Conservation (phyloP, 64 coral and sea anemone species). For the Platygyra sinensis region DNA sequence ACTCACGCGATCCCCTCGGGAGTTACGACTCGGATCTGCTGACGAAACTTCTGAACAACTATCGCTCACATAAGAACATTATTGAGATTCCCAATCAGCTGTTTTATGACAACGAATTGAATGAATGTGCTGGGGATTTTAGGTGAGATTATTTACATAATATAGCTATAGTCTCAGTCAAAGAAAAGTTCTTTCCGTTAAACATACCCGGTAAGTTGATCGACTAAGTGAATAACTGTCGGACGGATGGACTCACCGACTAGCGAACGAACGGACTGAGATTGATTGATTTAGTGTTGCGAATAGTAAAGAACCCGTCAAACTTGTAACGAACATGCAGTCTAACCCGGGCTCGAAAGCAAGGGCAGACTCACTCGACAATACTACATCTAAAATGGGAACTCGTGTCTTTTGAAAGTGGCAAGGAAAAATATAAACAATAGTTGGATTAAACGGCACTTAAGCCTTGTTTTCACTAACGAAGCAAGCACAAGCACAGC, state of each 20-base stretch:
- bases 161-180: too few relatives aligned
- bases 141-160: neutral
- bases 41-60: slow-evolving; percentile 71
- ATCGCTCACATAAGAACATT: slow-evolving; percentile 63
- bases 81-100: slow-evolving; percentile 84
- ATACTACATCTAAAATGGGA: neutral
- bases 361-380: too few relatives aligned
- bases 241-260: neutral
- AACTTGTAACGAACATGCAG: too few relatives aligned
- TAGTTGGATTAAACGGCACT: too few relatives aligned
- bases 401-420: too few relatives aligned
- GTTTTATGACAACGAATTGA: slow-evolving; percentile 78
- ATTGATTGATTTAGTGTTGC: too few relatives aligned
- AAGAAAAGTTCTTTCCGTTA: too few relatives aligned
- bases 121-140: slow-evolving; percentile 82
- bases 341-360: too few relatives aligned
- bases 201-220: neutral
- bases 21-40: slow-evolving; percentile 39
- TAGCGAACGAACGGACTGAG: neutral
- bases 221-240: neutral
- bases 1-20: slow-evolving; percentile 15
- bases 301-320: too few relatives aligned
- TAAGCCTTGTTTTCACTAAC: too few relatives aligned
- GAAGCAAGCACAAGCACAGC: too few relatives aligned
- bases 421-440: too few relatives aligned